Evolutionary conservation across 2,888 invertebrate genomes (phyloP).

Genomic region (Antheraea yamamai): DNA sequence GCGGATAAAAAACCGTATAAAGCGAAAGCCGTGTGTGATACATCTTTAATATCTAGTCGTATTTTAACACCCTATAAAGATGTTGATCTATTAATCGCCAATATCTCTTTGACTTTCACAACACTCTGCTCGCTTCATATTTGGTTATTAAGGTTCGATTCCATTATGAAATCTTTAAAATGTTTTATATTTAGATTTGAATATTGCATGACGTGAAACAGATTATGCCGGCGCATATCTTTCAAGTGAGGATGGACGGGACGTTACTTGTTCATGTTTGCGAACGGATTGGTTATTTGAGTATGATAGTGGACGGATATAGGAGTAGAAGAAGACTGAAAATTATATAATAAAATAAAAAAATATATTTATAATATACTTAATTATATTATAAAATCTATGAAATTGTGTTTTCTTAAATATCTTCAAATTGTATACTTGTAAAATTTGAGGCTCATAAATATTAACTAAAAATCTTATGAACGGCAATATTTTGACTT

Average conservation of each 20-base stretch:
- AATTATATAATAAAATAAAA: too few relatives aligned
- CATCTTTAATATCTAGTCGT: background rate
- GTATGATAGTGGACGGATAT: too few relatives aligned
- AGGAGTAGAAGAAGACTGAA: too few relatives aligned
- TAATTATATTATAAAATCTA: too few relatives aligned
- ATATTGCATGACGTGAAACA: conserved; percentile 1
- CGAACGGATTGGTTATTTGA: background rate
- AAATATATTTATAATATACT: too few relatives aligned
- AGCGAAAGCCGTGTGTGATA: background rate
- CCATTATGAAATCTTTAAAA: conserved; percentile 2
- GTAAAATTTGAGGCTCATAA: too few relatives aligned
- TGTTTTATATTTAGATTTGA: conserved; percentile 8
- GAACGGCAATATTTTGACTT: too few relatives aligned
- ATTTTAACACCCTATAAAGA: conserved; percentile 5
- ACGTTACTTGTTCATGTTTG: background rate
- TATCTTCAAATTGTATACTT: too few relatives aligned
- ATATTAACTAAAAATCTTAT: too few relatives aligned
- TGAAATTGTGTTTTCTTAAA: too few relatives aligned
- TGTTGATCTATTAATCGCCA: background rate
- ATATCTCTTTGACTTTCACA: conserved; percentile 2
- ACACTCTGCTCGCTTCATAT: background rate
- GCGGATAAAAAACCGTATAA: background rate
- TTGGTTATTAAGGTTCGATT: background rate
- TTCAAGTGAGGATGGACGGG: background rate
- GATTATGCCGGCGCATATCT: background rate